phyloP scores from a whole-genome alignment of 2,797 vertebrate genomes.

The Oreortyx pictus region DNA sequence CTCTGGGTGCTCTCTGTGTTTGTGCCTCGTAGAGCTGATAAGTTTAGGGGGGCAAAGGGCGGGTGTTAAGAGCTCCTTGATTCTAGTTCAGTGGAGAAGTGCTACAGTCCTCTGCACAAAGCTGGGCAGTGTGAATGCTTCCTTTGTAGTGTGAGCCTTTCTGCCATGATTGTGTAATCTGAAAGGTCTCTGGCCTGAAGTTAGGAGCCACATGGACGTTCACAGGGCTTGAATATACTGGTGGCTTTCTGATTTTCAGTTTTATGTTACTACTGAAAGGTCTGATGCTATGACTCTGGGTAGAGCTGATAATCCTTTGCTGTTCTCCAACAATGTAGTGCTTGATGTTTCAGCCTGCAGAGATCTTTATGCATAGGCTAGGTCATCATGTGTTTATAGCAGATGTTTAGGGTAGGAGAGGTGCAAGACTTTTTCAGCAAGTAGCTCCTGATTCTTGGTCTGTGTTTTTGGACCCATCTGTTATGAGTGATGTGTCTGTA shows the following conservation, averaged over 20 bases:
- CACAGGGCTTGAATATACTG: not conserved
- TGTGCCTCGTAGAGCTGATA: not conserved
- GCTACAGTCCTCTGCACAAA: not conserved
- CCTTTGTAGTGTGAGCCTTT: slow-evolving; percentile 36
- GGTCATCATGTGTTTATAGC: not conserved
- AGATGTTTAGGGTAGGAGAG: not conserved
- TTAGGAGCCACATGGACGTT: not conserved
- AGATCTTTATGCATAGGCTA: not conserved
- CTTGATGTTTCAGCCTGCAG: not conserved
- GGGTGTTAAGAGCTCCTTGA: not conserved
- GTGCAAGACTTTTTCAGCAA: not conserved
- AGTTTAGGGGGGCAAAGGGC: no score
- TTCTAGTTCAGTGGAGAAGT: not conserved
- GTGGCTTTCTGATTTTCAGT: not conserved
- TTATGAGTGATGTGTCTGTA: not conserved
- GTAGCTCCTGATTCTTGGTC: not conserved
- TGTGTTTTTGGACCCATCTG: not conserved
- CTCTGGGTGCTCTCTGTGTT: not conserved
- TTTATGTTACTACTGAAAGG: not conserved
- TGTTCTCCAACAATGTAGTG: not conserved
- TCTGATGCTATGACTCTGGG: not conserved
- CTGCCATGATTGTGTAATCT: not conserved
- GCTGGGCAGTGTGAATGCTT: not conserved
- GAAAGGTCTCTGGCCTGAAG: not conserved
- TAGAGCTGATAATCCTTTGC: not conserved